Percentiles rank a stretch among this genome's conserved stretches.
Evolutionary conservation across 2,888 invertebrate genomes (phyloP).

Genomic region (Lasioglossum leucozonium): DNA sequence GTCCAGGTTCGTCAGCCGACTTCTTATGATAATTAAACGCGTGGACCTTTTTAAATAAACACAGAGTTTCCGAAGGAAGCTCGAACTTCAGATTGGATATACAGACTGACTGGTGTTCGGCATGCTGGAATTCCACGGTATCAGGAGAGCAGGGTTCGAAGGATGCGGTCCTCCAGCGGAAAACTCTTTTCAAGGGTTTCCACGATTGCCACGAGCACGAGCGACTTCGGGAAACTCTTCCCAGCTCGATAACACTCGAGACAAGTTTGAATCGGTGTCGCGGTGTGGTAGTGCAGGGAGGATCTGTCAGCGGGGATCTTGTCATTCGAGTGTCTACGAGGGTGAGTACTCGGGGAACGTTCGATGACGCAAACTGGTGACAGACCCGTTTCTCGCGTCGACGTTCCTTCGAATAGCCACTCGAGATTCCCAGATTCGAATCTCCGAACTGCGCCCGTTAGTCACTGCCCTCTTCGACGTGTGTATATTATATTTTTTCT

Average conservation of each 20-base stretch:
- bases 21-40: neutral
- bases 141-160: neutral
- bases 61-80: neutral
- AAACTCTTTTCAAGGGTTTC: conserved; percentile 6
- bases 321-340: neutral
- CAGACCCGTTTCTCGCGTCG: conserved; percentile 45
- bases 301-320: conserved; percentile 10
- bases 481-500: neutral
- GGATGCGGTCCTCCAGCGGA: neutral
- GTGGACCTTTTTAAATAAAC: neutral
- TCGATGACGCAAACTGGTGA: conserved; percentile 41
- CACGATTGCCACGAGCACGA: neutral
- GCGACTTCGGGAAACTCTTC: neutral
- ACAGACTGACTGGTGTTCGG: neutral
- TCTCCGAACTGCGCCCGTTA: conserved; percentile 60
- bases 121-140: conserved; percentile 7
- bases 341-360: conserved; percentile 44
- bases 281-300: neutral
- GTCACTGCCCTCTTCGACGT: conserved; percentile 48
- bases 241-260: neutral
- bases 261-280: neutral
- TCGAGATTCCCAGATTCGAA: conserved; percentile 64
- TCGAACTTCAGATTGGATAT: neutral
- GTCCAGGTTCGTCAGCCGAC: neutral
- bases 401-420: conserved; percentile 40